Percentiles rank a stretch among this genome's conserved stretches.
Evolutionary conservation across 2,888 invertebrate genomes (phyloP).

Genomic region (Bibio marci): DNA sequence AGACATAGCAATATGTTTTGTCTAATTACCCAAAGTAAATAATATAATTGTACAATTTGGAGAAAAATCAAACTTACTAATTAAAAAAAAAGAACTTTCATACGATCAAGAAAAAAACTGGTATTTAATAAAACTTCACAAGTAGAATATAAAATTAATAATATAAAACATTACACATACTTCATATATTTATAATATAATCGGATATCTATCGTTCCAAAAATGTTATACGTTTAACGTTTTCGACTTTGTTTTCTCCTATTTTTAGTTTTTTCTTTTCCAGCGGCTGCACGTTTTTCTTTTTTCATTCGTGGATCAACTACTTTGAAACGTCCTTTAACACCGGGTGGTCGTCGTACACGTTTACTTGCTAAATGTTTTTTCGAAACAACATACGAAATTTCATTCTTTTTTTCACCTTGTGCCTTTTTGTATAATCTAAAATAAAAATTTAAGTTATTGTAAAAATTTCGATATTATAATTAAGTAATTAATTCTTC

Average conservation of each 20-base stretch:
- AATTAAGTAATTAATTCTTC: constrained; percentile 1
- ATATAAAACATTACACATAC: no score
- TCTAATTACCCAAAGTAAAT: no score
- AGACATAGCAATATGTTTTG: no score
- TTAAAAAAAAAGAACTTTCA: no score
- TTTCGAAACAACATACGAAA: constrained; percentile 87
- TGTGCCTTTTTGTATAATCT: constrained; percentile 84
- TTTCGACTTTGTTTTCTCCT: not conserved
- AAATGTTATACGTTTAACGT: no score
- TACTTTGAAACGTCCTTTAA: constrained; percentile 84
- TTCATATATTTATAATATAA: no score
- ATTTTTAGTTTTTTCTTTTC: constrained; percentile 12
- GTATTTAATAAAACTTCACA: no score
- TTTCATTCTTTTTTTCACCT: constrained; percentile 69
- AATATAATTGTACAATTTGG: no score
- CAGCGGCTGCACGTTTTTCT: constrained; percentile 48
- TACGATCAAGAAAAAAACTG: no score
- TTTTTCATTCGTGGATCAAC: constrained; percentile 95
- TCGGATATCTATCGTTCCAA: no score
- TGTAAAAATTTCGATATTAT: constrained; percentile 4
- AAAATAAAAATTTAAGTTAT: constrained; percentile 8
- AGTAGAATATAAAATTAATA: no score
- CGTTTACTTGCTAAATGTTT: constrained; percentile 64
- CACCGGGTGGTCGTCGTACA: constrained; percentile 63
- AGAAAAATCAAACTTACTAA: no score